A percentile compares a stretch with the other conserved stretches of the same genome.
phyloP scores from a whole-genome alignment of 2,797 vertebrate species.

The Hafferia zeledoni region DNA sequence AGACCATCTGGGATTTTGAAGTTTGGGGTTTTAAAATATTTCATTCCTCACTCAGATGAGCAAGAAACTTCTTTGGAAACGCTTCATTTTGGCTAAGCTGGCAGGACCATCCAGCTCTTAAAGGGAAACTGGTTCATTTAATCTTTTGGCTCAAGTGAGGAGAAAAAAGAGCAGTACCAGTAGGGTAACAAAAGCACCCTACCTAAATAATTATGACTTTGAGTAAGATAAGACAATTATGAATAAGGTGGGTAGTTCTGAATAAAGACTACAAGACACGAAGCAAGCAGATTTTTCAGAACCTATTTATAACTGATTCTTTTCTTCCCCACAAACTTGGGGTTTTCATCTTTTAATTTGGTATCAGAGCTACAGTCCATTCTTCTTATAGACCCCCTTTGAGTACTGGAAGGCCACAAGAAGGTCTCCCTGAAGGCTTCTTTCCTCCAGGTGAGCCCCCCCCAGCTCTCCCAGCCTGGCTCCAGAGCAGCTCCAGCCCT shows the following conservation, averaged over 20 bases:
- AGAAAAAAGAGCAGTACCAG: background rate
- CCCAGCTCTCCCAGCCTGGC: background rate
- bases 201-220: background rate
- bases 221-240: background rate
- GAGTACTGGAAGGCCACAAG: background rate
- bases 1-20: constrained; percentile 57
- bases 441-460: background rate
- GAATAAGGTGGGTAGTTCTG: background rate
- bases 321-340: background rate
- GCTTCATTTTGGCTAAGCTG: background rate
- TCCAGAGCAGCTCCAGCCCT: background rate
- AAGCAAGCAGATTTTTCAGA: background rate
- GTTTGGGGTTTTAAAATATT: constrained; percentile 46
- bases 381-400: background rate
- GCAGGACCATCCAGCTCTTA: constrained; percentile 8
- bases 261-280: background rate
- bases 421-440: background rate
- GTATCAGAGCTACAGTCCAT: background rate
- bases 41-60: constrained; percentile 2
- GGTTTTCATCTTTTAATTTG: background rate
- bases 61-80: constrained; percentile 28
- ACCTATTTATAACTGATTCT: background rate
- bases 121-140: background rate
- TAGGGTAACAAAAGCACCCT: background rate
- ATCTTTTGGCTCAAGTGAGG: background rate